Evolutionary conservation across 2,888 invertebrate genomes (phyloP).

Genomic region (Drosophila stalkeri): DNA sequence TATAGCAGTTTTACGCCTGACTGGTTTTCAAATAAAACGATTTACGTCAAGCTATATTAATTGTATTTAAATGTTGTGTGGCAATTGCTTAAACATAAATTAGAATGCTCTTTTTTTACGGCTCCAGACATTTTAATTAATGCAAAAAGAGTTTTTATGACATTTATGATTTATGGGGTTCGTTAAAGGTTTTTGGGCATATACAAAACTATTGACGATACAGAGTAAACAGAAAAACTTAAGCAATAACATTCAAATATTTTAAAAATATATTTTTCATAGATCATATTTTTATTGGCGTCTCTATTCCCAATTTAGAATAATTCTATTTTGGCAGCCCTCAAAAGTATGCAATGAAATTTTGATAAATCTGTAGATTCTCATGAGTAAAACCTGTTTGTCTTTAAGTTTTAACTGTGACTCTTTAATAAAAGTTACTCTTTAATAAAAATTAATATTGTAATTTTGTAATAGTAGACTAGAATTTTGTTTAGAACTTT

Average conservation of each 20-base stretch:
- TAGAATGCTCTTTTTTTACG: conserved; percentile 52
- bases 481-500: too few relatives aligned
- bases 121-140: conserved; percentile 52
- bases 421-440: background rate
- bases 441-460: too few relatives aligned
- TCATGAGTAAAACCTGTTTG: background rate
- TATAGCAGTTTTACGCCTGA: conserved; percentile 55
- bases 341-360: conserved; percentile 38
- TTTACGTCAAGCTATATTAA: conserved; percentile 47
- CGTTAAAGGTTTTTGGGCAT: conserved; percentile 9
- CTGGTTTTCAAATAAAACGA: conserved; percentile 31
- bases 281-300: background rate
- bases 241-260: background rate
- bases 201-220: background rate
- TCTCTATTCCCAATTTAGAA: conserved; percentile 6
- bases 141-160: conserved; percentile 47
- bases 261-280: background rate
- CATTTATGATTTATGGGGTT: conserved; percentile 45
- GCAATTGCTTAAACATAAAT: conserved; percentile 58
- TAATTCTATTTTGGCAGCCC: conserved; percentile 7
- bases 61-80: conserved; percentile 58
- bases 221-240: background rate
- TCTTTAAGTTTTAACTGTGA: background rate
- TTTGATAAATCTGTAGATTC: too few relatives aligned
- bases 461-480: too few relatives aligned